Evolutionary conservation across 1,140 invertebrate species (phyloP).

Genomic region (Leptestheria dahalacensis): DNA sequence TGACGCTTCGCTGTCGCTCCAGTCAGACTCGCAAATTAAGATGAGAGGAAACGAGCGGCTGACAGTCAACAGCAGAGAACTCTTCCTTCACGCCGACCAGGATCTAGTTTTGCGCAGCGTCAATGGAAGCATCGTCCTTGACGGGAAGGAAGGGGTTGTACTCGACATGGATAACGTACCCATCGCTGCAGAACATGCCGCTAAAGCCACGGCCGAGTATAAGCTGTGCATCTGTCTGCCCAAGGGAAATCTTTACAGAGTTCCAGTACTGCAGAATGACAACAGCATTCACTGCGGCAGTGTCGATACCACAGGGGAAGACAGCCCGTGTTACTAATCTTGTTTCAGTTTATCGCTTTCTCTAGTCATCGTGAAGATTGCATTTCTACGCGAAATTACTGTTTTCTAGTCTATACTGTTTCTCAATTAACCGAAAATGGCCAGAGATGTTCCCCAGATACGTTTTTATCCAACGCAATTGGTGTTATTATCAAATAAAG

Average conservation of each 20-base stretch:
- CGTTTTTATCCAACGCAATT: no score
- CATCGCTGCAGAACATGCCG: slow-evolving; percentile 28
- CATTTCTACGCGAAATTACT: neutral
- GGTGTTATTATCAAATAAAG: no score
- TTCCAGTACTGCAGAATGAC: slow-evolving; percentile 40
- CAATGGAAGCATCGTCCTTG: slow-evolving; percentile 57
- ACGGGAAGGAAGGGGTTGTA: slow-evolving; percentile 48
- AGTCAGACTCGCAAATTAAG: slow-evolving; percentile 33
- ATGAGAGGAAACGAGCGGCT: slow-evolving; percentile 32
- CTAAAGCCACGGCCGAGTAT: slow-evolving; percentile 38
- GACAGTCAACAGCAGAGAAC: slow-evolving; percentile 40
- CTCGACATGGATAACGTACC: slow-evolving; percentile 57
- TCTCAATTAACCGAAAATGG: no score
- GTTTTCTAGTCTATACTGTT: no score
- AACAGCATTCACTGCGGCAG: slow-evolving; percentile 33
- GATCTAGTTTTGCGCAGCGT: slow-evolving; percentile 60
- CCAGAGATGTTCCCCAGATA: no score
- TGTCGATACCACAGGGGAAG: slow-evolving; percentile 30
- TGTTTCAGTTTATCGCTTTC: neutral
- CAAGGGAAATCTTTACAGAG: slow-evolving; percentile 57
- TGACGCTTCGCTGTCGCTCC: slow-evolving; percentile 45
- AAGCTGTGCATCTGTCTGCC: slow-evolving; percentile 82
- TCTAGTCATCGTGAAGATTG: slow-evolving; percentile 10
- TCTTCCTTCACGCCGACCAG: slow-evolving; percentile 54
- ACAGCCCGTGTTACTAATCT: slow-evolving; percentile 49